A percentile compares a stretch with the other conserved stretches of the same genome.
phyloP scores from a whole-genome alignment of 2,888 invertebrate species.

The Atethmia centrago region DNA sequence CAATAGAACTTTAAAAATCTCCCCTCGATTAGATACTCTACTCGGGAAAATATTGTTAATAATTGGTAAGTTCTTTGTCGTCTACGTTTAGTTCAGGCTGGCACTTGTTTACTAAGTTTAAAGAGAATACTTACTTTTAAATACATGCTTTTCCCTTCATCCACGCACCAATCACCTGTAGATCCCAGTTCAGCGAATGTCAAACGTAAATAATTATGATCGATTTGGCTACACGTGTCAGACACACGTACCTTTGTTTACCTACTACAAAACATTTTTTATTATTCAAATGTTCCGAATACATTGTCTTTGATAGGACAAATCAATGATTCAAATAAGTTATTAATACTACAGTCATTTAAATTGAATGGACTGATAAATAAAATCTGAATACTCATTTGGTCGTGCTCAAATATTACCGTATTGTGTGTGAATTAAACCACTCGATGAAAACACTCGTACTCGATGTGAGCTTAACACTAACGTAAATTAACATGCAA shows the following conservation, averaged over 20 bases:
- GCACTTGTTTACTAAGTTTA: neutral
- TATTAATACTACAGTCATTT: constrained; percentile 28
- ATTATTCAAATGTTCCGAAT: constrained; percentile 22
- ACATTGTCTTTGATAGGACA: constrained; percentile 7
- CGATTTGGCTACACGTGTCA: constrained; percentile 15
- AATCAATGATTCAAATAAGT: constrained; percentile 30
- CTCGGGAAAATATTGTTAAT: neutral
- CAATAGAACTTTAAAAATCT: neutral
- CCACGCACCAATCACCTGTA: neutral
- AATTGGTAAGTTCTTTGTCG: neutral
- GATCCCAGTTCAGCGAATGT: constrained; percentile 5
- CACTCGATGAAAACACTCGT: constrained; percentile 20
- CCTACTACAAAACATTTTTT: neutral
- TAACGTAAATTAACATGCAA: constrained; percentile 54
- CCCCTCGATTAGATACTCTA: neutral
- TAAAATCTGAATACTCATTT: constrained; percentile 29
- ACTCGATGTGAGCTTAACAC: constrained; percentile 42
- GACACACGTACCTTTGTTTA: neutral
- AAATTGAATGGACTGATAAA: constrained; percentile 31
- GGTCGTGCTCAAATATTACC: constrained; percentile 31
- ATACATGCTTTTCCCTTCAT: neutral
- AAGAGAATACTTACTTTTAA: neutral
- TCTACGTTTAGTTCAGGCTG: neutral
- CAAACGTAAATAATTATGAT: constrained; percentile 23
- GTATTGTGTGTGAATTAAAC: constrained; percentile 29